These are phyloP conservation scores for Phyllotreta cruciferae DNA, from an alignment of 2,888 invertebrate species.

Conservation along the genomic window DNA sequence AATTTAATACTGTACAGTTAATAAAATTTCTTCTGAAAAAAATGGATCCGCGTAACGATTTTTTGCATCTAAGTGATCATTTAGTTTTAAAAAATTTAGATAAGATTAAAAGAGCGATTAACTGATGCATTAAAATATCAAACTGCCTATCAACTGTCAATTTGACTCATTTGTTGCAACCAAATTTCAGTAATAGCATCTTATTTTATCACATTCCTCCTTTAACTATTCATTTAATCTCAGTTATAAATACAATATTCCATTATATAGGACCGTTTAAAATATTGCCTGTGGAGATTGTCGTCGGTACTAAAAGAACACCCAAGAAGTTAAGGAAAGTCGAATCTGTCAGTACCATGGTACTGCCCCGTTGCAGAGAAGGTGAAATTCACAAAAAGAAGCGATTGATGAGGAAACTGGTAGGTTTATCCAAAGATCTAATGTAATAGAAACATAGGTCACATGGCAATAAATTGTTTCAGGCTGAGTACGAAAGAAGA, in stretches of 20 bases:
- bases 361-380: constrained; percentile 43
- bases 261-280: constrained; percentile 56
- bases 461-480: constrained; percentile 3
- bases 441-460: too few relatives aligned
- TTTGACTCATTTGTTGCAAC: neutral
- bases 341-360: constrained; percentile 34
- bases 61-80: too few relatives aligned
- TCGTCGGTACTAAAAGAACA: constrained; percentile 44
- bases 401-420: constrained; percentile 46
- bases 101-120: too few relatives aligned
- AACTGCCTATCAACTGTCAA: constrained; percentile 1
- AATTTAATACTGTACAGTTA: too few relatives aligned
- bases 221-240: too few relatives aligned
- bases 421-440: too few relatives aligned
- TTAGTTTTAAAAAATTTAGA: too few relatives aligned
- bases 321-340: constrained; percentile 38
- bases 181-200: neutral
- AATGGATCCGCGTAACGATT: too few relatives aligned
- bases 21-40: too few relatives aligned
- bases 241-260: neutral
- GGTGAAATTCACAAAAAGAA: constrained; percentile 42
- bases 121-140: too few relatives aligned
- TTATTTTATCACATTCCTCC: too few relatives aligned
- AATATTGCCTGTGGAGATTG: constrained; percentile 56
- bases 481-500: constrained; percentile 49